Evolutionary conservation across 2,888 invertebrate species (phyloP), one percentile per base, ranked within the genome.

Genomic region (Drosophila testacea): DNA sequence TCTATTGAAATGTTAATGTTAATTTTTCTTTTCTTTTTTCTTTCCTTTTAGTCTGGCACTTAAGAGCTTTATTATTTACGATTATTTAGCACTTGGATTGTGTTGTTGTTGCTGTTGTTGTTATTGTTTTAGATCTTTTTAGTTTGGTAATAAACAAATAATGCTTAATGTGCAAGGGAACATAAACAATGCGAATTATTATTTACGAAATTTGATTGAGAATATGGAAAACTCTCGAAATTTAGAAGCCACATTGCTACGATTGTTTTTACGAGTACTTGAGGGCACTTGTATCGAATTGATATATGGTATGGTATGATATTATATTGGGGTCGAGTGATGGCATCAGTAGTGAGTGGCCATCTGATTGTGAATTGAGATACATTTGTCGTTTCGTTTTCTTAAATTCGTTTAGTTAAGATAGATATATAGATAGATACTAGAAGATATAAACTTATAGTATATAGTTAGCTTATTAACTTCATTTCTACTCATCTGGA

Each of bases 111-210:
- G 22, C 2, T 16, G 16, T 16, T 22, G 22, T 22, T 22, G 22
- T 22, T 22, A 22, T 22, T 22, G 22, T 22, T 22, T 22, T 22
- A 22, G 22, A 32, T 13, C 13, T 32, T 52, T 28, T 13, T 50
- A 60, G 62, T 56, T 59, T 67, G 54, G 65, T 68, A 55, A 77
- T 82, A 82, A 83, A 88, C 83, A 83, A 79, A 88, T 83, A 73
- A 72, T 76, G 78, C 72, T 60, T 72, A 78, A 88, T 83, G 76
- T 73, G 76, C 68, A 77, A 32, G 46, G 63, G 66, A 72, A 65
- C 63, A 74, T 83, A 75, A 86, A 83, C 78, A 85, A 83, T 86
- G 83, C 76, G 69, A 88, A 87, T 82, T 82, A 88, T 77, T 77
- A 83, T 83, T 83, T 83, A 77, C 64, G 52, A 70, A 84, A 73